Evolutionary conservation across 2,113 vertebrate genomes (phyloP).

Genomic region (Sinocyclocheilus grahami): DNA sequence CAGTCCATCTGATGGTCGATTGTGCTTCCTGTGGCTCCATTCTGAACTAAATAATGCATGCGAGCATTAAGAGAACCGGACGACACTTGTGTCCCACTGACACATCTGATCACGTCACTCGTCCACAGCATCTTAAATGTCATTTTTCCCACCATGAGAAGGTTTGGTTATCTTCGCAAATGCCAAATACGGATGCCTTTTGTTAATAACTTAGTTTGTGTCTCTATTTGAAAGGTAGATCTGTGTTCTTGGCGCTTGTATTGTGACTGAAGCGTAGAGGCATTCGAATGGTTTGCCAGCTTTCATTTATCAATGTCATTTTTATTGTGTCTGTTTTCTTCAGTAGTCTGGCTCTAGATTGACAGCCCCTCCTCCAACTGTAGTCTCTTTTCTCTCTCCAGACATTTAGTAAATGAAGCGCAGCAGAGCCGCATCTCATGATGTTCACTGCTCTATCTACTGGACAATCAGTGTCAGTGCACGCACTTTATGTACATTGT

Average conservation of each 20-base stretch:
- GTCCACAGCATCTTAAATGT: not conserved
- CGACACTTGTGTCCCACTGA: conserved; percentile 25
- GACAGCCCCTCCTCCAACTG: conserved; percentile 5
- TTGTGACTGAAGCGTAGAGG: not conserved
- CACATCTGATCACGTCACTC: conserved; percentile 31
- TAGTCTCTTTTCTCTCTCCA: conserved; percentile 12
- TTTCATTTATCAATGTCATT: conserved; percentile 23
- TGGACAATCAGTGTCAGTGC: not conserved
- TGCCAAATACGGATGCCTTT: not conserved
- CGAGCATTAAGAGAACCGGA: conserved; percentile 55
- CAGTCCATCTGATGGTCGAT: conserved; percentile 55
- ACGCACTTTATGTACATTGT: not conserved
- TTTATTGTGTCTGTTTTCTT: conserved; percentile 54
- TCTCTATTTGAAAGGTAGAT: conserved; percentile 5
- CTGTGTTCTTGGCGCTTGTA: conserved; percentile 4
- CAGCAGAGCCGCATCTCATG: conserved; percentile 25
- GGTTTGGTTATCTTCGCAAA: not conserved
- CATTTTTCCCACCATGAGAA: not conserved
- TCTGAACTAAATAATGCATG: conserved; percentile 74
- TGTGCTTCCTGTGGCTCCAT: conserved; percentile 50
- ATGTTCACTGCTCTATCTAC: conserved; percentile 10
- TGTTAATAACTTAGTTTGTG: conserved; percentile 22
- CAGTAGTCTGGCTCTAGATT: conserved; percentile 25
- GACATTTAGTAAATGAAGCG: conserved; percentile 42
- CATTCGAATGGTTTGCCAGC: conserved; percentile 28